phyloP scores from a whole-genome alignment of 1,140 invertebrate genomes.

The Papilio machaon region DNA sequence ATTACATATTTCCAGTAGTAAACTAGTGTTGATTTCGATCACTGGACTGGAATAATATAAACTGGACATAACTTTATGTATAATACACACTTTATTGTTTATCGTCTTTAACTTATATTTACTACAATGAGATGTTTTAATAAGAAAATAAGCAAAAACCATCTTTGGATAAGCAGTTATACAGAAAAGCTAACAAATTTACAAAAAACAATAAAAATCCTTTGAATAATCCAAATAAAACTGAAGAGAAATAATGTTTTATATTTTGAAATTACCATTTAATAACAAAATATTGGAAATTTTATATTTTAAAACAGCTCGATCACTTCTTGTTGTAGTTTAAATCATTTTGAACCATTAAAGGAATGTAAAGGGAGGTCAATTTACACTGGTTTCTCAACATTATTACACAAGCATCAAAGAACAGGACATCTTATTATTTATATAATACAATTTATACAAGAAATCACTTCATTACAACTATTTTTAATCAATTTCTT shows the following conservation, averaged over 20 bases:
- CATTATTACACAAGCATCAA: constrained; percentile 10
- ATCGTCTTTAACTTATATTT: not conserved
- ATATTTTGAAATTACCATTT: too few relatives aligned
- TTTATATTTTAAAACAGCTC: too few relatives aligned
- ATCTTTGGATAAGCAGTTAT: not conserved
- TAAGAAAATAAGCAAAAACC: not conserved
- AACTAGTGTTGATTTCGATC: too few relatives aligned
- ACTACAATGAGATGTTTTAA: not conserved
- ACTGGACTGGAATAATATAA: too few relatives aligned
- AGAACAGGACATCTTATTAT: constrained; percentile 7
- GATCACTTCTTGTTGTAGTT: not conserved
- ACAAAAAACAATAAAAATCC: not conserved
- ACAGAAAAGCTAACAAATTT: not conserved
- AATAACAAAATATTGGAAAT: too few relatives aligned
- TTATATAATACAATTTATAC: constrained; percentile 38
- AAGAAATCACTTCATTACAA: constrained; percentile 20
- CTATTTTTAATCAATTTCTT: constrained; percentile 15
- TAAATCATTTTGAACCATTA: constrained; percentile 13
- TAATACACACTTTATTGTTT: not conserved
- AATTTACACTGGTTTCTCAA: constrained; percentile 26
- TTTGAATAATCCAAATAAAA: too few relatives aligned
- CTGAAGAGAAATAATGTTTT: too few relatives aligned
- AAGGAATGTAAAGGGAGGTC: constrained; percentile 29
- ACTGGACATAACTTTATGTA: too few relatives aligned
- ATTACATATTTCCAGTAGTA: too few relatives aligned